Evolutionary conservation across 2,888 invertebrate genomes (phyloP).

Genomic region (Mactromeris polynyma): DNA sequence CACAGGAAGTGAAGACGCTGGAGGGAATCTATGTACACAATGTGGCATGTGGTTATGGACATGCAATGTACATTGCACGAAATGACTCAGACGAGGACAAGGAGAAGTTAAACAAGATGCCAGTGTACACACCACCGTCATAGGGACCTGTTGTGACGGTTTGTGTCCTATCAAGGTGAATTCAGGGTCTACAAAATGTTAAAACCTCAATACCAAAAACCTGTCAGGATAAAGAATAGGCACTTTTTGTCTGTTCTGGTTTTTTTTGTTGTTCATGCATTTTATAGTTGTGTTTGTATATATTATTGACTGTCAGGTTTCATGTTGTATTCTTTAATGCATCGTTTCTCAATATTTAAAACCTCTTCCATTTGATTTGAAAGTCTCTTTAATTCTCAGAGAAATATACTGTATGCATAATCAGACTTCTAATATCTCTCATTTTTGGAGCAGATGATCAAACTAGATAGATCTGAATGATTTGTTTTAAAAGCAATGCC

Average conservation of each 20-base stretch:
- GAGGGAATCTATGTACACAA: constrained; percentile 92
- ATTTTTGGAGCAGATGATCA: constrained; percentile 4
- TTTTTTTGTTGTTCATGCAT: neutral
- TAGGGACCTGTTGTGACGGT: neutral
- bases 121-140: constrained; percentile 84
- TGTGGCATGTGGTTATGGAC: constrained; percentile 94
- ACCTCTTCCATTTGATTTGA: neutral
- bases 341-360: neutral
- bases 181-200: constrained; percentile 30
- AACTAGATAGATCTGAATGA: neutral
- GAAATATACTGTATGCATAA: neutral
- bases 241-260: constrained; percentile 15
- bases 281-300: neutral
- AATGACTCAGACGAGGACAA: constrained; percentile 91
- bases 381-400: neutral
- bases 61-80: constrained; percentile 92
- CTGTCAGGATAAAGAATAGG: neutral
- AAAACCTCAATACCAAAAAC: constrained; percentile 19
- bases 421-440: neutral
- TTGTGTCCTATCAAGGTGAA: constrained; percentile 15
- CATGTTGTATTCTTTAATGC: neutral
- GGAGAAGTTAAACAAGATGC: constrained; percentile 89
- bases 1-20: constrained; percentile 92
- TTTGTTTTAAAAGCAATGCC: neutral
- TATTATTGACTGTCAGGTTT: neutral